Base-by-base conservation (phyloP, 2,113 vertebrate species). In the Cynocephalus volans region DNA sequence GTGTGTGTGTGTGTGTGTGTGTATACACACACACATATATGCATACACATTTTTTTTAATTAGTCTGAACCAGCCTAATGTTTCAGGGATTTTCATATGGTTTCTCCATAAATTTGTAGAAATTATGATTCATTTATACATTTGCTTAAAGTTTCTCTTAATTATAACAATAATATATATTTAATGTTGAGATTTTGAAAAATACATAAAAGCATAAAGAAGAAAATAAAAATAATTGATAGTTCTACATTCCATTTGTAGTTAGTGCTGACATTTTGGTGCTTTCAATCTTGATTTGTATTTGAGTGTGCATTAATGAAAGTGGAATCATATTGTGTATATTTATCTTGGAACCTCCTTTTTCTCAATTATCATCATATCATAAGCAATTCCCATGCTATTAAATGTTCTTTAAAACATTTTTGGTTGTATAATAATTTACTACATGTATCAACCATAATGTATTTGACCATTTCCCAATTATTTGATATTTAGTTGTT, bases 1-100 rank as follows among this genome's bases (percentile, higher is more conserved):
- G 28, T 13, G 14, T 26, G 6, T 15, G 1, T 31, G 6, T 31
- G 1, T 31, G 12, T 31, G 0, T 64, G 0, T 64, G 0, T 33
- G 11, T 65, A 5, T 65, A 14, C 3, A 14, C 0, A 14, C 3
- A 33, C 26, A 14, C 26, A 48, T 48, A 26, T 48, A 75, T 48
- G 41, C 41, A 41, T 41, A 41, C 41, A 41, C 41, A 3, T 41
- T 41, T 41, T 41, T 41, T 41, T 41, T 41, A 54, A 77, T 77
- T 33, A 5, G 28, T 54, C 48, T 77, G 28, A 52, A 52, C 28
- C 48, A 52, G 48, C 8, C 50, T 77, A 77, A 31, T 52, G 17
- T 52, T 52, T 33, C 5, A 77, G 17, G 17, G 6, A 33, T 77
- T 54, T 77, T 52, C 52, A 17, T 77, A 52, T 18, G 52, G 75